These are phyloP conservation scores for Cheirogaleus medius DNA, from an alignment of 2,113 vertebrate species.

Conservation along the genomic window DNA sequence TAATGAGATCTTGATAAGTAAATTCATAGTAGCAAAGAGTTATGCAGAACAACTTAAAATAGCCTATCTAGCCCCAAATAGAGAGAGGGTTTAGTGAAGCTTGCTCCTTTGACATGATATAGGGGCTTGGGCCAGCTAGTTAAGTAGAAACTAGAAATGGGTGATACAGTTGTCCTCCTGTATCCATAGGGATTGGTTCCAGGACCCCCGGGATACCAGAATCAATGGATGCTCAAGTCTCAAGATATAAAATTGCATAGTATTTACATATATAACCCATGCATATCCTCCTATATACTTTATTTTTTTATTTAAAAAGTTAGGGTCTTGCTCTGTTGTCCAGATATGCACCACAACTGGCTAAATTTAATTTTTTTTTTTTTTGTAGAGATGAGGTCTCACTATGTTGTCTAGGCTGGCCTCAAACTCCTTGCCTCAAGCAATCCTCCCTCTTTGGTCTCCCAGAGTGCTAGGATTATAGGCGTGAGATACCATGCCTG, in stretches of 20 bases:
- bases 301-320: background rate
- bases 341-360: too few relatives aligned
- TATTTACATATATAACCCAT: background rate
- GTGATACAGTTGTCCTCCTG: background rate
- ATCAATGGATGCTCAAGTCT: background rate
- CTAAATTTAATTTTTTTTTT: too few relatives aligned
- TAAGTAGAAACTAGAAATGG: background rate
- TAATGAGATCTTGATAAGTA: background rate
- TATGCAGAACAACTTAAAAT: background rate
- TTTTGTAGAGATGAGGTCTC: too few relatives aligned
- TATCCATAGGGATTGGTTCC: background rate
- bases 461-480: too few relatives aligned
- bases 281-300: background rate
- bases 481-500: too few relatives aligned
- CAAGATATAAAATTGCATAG: background rate
- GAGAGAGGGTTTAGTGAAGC: background rate
- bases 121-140: background rate
- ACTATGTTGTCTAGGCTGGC: too few relatives aligned
- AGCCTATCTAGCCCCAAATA: background rate
- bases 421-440: too few relatives aligned
- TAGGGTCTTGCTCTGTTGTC: too few relatives aligned
- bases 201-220: background rate
- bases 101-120: background rate
- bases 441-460: too few relatives aligned
- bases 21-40: background rate